Evolutionary conservation across 2,113 vertebrate genomes (phyloP).

Genomic region (Oenanthe oenanthe): DNA sequence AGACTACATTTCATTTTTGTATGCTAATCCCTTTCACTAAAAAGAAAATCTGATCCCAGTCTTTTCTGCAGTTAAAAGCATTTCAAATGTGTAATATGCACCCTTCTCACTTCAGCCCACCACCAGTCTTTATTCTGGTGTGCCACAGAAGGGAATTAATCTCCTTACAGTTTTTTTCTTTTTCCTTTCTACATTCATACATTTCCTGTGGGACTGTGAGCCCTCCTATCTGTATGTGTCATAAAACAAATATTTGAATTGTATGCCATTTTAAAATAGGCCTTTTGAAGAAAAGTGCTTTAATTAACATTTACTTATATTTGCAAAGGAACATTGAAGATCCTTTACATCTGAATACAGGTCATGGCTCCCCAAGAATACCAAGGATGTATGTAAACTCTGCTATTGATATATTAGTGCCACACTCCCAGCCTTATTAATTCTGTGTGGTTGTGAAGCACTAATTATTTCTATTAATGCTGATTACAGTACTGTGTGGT

Average conservation of each 20-base stretch:
- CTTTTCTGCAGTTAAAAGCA: not conserved
- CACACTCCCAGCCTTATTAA: constrained; percentile 1
- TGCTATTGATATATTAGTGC: not conserved
- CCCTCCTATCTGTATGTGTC: not conserved
- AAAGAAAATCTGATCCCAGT: not conserved
- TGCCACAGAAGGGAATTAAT: not conserved
- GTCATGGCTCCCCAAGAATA: not conserved
- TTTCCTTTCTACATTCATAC: not conserved
- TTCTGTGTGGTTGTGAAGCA: not conserved
- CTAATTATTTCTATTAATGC: constrained; percentile 32
- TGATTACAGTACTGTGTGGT: accelerated
- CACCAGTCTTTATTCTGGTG: not conserved
- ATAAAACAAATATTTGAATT: constrained; percentile 48
- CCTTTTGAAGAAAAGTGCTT: constrained; percentile 22
- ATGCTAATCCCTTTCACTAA: not conserved
- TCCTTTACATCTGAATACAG: constrained; percentile 26
- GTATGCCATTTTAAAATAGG: constrained; percentile 1
- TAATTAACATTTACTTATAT: constrained; percentile 52
- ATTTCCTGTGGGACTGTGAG: not conserved
- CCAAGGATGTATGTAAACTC: not conserved
- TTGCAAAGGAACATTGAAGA: constrained; percentile 24
- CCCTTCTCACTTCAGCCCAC: not conserved
- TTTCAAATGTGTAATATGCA: not conserved
- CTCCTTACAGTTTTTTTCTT: not conserved
- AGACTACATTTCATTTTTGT: not conserved